phyloP scores from a whole-genome alignment of 37 sponge, comb jelly and placozoan genomes.

The Corticium candelabrum region DNA sequence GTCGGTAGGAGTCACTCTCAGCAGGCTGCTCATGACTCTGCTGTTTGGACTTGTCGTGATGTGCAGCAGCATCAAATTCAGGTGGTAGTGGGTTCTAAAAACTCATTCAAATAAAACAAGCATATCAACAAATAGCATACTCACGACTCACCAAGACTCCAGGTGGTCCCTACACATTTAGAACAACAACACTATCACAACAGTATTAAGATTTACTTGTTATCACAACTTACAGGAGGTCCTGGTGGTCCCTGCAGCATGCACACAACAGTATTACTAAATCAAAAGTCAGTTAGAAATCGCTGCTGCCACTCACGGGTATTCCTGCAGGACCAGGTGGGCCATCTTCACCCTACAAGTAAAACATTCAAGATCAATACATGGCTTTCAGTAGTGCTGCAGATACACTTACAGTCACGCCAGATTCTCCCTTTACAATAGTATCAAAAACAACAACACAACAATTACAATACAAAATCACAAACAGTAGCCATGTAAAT shows the following conservation, averaged over 20 bases:
- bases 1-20: not conserved
- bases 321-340: not conserved
- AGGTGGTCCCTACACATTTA: too few relatives aligned
- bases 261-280: too few relatives aligned
- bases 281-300: too few relatives aligned
- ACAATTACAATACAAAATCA: not conserved
- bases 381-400: too few relatives aligned
- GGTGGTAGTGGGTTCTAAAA: not conserved
- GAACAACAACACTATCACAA: too few relatives aligned
- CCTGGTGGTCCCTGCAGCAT: not conserved
- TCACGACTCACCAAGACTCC: too few relatives aligned
- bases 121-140: too few relatives aligned
- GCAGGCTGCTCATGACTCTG: not conserved
- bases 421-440: not conserved
- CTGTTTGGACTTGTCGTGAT: constrained; percentile 1
- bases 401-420: not conserved
- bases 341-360: not conserved
- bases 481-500: too few relatives aligned
- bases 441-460: not conserved
- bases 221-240: not conserved
- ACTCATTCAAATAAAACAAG: too few relatives aligned
- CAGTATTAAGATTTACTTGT: too few relatives aligned
- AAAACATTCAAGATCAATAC: too few relatives aligned
- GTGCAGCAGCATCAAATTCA: not conserved
- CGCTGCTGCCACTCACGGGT: not conserved